Evolutionary conservation across 2,797 vertebrate genomes (phyloP), one percentile per base, ranked within the genome.

Genomic region (Channallabes apus): DNA sequence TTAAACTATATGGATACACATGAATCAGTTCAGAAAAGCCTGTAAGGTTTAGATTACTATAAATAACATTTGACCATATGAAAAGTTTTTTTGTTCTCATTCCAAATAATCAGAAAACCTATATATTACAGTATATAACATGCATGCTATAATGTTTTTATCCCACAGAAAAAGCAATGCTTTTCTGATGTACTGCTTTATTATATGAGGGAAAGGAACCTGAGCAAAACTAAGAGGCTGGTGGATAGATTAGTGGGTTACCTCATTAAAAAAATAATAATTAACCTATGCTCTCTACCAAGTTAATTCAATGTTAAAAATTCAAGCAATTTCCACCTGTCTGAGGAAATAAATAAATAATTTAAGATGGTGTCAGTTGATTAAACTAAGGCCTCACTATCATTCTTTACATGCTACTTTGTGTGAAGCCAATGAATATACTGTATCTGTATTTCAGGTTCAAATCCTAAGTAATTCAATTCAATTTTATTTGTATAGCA

Each of bases 61-160:
- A 41, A 61, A 38, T 61, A 56, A 58, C 22, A 4, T 73, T 76
- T 24, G n/a, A 62, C 18, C 59, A 64, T 83, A 11, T n/a, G 15
- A 78, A 78, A 29, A 20, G 18, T 77, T 77, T 59, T 46, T 67
- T 41, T 59, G 64, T 84, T 84, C 61, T 65, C 27, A 32, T 59
- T 69, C 54, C 12, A 59, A 29, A 24, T n/a, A n/a, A 58, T 22
- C 3, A 32, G 8, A 27, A 76, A 56, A 61, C 29, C 18, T 78
- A 29, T 35, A 27, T 14, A 32, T 78, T 78, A 78, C 38, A 41
- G 38, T 41, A 41, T 38, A 59, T 78, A 83, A 78, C 73, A 90
- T 86, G 85, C 87, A 79, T 80, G 71, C 46, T 56, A 83, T 81
- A 71, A 64, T 67, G 41, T 84, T 83, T 88, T 69, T 83, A 80